Evolutionary conservation across 2,113 vertebrate species (phyloP), one percentile per base, ranked within the genome.

Genomic region (Corvus moneduloides): DNA sequence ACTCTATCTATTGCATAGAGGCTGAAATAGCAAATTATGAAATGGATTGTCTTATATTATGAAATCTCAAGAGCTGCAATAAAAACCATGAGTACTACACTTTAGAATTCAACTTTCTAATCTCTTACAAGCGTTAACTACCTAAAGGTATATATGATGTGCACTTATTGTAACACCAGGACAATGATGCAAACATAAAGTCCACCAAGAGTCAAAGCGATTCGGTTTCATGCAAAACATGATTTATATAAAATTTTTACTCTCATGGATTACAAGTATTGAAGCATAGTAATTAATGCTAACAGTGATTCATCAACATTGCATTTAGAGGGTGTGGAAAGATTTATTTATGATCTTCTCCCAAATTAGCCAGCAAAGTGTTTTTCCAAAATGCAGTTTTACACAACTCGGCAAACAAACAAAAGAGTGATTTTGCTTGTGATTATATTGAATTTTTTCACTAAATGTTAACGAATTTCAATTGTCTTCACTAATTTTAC

Each of bases 401-500:
- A n/a, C 61, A 89, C 22, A 56, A 46, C 51, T 76, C 48, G 13
- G 33, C 54, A 91, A 89, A 63, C 48, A 91, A 71, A 94, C 15
- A 66, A 49, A 93, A 56, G 16, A 54, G 11, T 28, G 81, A 93
- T 87, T 89, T 69, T 92, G 43, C 46, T 84, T 90, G 26, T 81
- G 71, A 89, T 84, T 49, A 79, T 87, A 92, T 9, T 61, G 35
- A 80, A 17, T 68, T 79, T 82, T 87, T 78, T 48, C 48, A 48
- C 33, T 39, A 46, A 80, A 73, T 44, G 37, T 74, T 91, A 96
- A 95, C 74, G 27, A 88, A 82, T 90, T 94, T 90, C 91, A 84
- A 89, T 91, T 90, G 52, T 58, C n/a, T 85, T 30, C 23, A 10
- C 89, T 93, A 56, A 74, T 89, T 96, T 94, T 82, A 79, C 39